Conservation (phyloP, 2,888 invertebrate species). For the Diplolepis rosae region DNA sequence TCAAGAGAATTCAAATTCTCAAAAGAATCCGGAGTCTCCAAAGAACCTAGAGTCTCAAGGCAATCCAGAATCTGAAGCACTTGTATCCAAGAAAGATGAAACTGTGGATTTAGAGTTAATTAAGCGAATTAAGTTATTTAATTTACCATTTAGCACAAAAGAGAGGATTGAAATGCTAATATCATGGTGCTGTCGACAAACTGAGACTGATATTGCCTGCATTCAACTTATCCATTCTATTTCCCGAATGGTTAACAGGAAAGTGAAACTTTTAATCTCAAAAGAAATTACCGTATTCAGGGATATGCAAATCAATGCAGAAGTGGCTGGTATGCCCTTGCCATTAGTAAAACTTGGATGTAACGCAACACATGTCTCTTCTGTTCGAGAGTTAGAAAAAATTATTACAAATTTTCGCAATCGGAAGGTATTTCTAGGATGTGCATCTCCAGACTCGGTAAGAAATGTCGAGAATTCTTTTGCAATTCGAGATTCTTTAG, state of each 20-base stretch:
- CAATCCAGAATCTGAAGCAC: too few species aligned
- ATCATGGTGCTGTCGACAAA: not conserved
- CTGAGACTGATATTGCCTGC: not conserved
- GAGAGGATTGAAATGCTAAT: not conserved
- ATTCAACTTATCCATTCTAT: not conserved
- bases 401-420: not conserved
- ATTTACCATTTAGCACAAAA: not conserved
- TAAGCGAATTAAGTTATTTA: not conserved
- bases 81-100: too few species aligned
- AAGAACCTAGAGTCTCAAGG: too few species aligned
- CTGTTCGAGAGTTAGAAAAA: not conserved
- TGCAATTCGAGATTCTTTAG: not conserved
- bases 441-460: not conserved
- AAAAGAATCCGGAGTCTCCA: too few species aligned
- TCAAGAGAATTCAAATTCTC: too few species aligned
- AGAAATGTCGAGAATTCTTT: not conserved
- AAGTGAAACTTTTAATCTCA: not conserved
- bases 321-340: not conserved
- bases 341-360: not conserved
- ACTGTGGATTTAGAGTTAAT: not conserved
- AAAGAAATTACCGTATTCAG: too few species aligned
- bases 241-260: not conserved
- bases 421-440: not conserved
- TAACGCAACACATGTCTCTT: not conserved
- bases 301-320: too few species aligned